Conservation (phyloP, 1,140 invertebrate genomes). For the Cepaea nemoralis region DNA sequence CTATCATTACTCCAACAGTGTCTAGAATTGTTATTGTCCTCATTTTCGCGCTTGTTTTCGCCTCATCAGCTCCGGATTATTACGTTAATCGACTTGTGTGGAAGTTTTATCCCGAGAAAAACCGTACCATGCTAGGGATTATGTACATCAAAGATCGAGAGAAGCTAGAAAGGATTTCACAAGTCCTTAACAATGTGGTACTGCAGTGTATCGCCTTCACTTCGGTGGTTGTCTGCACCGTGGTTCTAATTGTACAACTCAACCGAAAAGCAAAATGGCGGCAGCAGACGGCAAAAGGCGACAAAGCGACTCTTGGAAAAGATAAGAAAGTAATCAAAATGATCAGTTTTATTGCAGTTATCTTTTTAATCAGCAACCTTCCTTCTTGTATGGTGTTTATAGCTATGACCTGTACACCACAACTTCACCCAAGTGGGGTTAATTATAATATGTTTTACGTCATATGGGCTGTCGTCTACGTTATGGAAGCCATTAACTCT, state of each 20-base stretch:
- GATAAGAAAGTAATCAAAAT: conserved; percentile 7
- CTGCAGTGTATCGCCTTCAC: conserved; percentile 3
- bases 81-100: conserved; percentile 6
- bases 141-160: background rate
- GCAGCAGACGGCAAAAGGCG: background rate
- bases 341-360: background rate
- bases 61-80: background rate
- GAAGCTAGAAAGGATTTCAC: background rate
- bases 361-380: conserved; percentile 16
- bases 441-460: conserved; percentile 4
- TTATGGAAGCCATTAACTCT: conserved; percentile 12
- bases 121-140: conserved; percentile 1
- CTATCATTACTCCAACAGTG: background rate
- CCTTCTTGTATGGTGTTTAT: background rate
- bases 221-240: conserved; percentile 1
- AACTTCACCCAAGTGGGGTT: background rate
- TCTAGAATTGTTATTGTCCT: background rate
- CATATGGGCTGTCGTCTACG: background rate
- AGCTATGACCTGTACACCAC: background rate
- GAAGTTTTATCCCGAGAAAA: conserved; percentile 24
- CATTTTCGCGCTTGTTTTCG: background rate
- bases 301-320: background rate
- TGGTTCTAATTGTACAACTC: conserved; percentile 5
- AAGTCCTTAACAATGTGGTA: background rate
- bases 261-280: conserved; percentile 23